Conservation (phyloP, 2,113 vertebrate species). For the Phaethornis superciliosus region DNA sequence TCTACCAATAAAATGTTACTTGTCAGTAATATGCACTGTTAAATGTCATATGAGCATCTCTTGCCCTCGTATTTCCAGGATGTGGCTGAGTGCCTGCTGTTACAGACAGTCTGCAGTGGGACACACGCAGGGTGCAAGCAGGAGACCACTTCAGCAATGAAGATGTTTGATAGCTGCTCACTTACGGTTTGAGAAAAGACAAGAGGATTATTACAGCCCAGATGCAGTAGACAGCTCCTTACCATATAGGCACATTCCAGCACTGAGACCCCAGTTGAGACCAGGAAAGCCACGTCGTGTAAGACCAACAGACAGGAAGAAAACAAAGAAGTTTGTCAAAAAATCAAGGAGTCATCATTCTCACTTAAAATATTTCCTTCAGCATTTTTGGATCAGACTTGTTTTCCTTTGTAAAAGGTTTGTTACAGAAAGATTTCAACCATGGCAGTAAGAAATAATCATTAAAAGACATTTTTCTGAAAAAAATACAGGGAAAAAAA, state of each 20-base stretch:
- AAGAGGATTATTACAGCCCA: not conserved
- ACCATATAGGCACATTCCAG: not conserved
- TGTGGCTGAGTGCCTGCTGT: slow-evolving; percentile 32
- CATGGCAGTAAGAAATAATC: not conserved
- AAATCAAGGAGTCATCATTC: not conserved
- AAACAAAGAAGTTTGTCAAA: not conserved
- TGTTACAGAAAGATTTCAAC: not conserved
- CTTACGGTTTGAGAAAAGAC: not conserved
- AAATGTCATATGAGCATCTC: slow-evolving; percentile 78
- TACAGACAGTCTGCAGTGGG: slow-evolving; percentile 37
- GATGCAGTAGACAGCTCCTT: not conserved
- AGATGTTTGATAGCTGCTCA: not conserved
- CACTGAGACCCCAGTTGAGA: fast-evolving
- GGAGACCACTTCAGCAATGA: slow-evolving; percentile 17
- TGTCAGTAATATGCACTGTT: slow-evolving; percentile 27
- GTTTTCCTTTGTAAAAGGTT: not conserved
- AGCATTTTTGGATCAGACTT: not conserved
- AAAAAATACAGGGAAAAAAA: not conserved
- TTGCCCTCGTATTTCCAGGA: slow-evolving; percentile 61
- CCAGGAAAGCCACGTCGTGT: not conserved
- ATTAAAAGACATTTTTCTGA: not conserved
- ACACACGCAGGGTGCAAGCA: slow-evolving; percentile 5
- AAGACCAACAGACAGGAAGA: not conserved
- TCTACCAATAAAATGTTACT: slow-evolving; percentile 40
- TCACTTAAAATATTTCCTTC: not conserved